These are phyloP conservation scores for Galerucella nymphaeae DNA, from an alignment of 2,888 invertebrate species.

Conservation along the genomic window DNA sequence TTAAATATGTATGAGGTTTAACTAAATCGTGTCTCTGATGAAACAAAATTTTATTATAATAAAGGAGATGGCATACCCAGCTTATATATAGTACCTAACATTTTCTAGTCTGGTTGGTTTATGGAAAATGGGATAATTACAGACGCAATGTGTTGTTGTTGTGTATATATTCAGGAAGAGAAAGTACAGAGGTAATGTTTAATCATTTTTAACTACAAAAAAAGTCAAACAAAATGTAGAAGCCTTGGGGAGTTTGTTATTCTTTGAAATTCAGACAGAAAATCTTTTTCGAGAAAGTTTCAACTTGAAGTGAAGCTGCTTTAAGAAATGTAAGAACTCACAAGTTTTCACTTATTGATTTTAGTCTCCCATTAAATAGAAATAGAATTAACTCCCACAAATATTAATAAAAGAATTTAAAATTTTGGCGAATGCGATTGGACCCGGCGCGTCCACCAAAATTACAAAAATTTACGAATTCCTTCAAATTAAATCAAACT, in stretches of 20 bases:
- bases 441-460: no score
- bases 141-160: neutral
- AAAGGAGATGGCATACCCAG: neutral
- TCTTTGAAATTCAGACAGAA: neutral
- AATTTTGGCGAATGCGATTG: no score
- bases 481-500: no score
- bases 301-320: neutral
- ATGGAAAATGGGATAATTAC: conserved; percentile 1
- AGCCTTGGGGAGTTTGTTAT: neutral
- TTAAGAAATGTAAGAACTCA: neutral
- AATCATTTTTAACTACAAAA: neutral
- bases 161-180: neutral
- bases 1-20: neutral
- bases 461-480: no score
- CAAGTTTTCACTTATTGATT: neutral
- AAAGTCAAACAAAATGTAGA: neutral
- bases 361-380: no score
- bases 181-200: neutral
- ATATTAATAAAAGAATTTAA: no score
- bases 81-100: neutral
- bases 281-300: neutral
- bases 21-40: neutral
- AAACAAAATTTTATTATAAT: conserved; percentile 8
- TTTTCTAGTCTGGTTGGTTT: conserved; percentile 1
- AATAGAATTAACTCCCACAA: no score